These are phyloP conservation scores for Schizopygopsis pylzovi DNA, from an alignment of 2,797 vertebrate species.

Conservation along the genomic window DNA sequence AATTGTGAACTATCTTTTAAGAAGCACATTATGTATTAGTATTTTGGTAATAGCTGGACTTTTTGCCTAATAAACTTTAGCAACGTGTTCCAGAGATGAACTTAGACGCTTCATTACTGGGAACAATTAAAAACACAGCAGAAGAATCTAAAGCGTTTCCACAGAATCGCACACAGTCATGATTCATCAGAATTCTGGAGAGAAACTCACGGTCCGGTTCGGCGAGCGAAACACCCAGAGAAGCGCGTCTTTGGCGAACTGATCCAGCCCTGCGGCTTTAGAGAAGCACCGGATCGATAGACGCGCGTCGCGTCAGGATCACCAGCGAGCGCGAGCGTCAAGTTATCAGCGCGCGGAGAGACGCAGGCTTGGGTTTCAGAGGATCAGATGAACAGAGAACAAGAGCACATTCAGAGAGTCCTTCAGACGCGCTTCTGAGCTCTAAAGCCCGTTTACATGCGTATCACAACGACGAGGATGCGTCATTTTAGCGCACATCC, in stretches of 20 bases:
- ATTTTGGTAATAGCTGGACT: not conserved
- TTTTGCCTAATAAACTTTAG: not conserved
- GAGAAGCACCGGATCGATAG: not conserved
- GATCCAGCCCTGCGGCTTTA: constrained; percentile 24
- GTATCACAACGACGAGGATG: not conserved
- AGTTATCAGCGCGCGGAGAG: not conserved
- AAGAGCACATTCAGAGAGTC: constrained; percentile 9
- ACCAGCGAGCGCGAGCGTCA: not conserved
- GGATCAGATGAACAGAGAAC: constrained; percentile 37
- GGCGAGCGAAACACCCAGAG: constrained; percentile 1
- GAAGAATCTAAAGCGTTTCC: not conserved
- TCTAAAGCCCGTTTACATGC: not conserved
- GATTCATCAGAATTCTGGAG: not conserved
- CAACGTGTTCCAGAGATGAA: not conserved
- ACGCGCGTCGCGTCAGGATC: not conserved
- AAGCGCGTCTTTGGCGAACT: constrained; percentile 25
- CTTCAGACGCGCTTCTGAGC: not conserved
- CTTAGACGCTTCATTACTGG: not conserved
- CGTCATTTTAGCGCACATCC: not conserved
- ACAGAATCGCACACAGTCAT: not conserved
- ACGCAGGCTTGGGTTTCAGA: constrained; percentile 22
- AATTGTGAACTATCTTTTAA: not conserved
- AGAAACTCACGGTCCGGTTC: constrained; percentile 21
- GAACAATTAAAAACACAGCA: too few species aligned
- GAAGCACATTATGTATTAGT: not conserved